phyloP scores from a whole-genome alignment of 1,140 invertebrate species.

The Diploscapter pachys region DNA sequence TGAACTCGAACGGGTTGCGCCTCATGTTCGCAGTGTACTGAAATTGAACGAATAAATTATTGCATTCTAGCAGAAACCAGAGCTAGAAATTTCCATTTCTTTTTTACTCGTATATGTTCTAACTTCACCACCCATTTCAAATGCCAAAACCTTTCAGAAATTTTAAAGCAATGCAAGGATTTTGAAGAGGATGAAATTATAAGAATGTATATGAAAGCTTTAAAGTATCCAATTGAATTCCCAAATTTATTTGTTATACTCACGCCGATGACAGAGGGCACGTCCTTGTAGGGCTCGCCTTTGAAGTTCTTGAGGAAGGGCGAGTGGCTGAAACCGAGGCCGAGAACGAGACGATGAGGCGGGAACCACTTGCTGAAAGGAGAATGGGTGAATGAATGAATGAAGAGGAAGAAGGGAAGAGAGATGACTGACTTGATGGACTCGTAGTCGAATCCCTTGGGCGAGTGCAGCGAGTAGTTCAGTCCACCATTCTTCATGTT shows the following conservation, averaged over 20 bases:
- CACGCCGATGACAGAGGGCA: conserved; percentile 26
- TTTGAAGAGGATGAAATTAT: too few relatives aligned
- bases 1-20: conserved; percentile 27
- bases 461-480: conserved; percentile 31
- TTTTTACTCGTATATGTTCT: too few relatives aligned
- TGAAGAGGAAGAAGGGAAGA: conserved; percentile 5
- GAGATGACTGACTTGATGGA: neutral
- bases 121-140: too few relatives aligned
- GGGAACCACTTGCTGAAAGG: conserved; percentile 18
- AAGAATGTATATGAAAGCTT: too few relatives aligned
- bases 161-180: too few relatives aligned
- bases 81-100: too few relatives aligned
- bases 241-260: too few relatives aligned
- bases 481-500: conserved; percentile 42
- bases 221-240: too few relatives aligned
- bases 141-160: too few relatives aligned
- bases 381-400: conserved; percentile 19
- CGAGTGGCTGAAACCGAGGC: conserved; percentile 38
- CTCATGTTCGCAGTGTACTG: conserved; percentile 33
- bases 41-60: too few relatives aligned
- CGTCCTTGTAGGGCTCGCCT: neutral
- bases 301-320: conserved; percentile 19
- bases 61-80: too few relatives aligned
- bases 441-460: too few relatives aligned
- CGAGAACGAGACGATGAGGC: conserved; percentile 29